Conservation (phyloP, 2,113 vertebrate species). For the Nymphicus hollandicus region DNA sequence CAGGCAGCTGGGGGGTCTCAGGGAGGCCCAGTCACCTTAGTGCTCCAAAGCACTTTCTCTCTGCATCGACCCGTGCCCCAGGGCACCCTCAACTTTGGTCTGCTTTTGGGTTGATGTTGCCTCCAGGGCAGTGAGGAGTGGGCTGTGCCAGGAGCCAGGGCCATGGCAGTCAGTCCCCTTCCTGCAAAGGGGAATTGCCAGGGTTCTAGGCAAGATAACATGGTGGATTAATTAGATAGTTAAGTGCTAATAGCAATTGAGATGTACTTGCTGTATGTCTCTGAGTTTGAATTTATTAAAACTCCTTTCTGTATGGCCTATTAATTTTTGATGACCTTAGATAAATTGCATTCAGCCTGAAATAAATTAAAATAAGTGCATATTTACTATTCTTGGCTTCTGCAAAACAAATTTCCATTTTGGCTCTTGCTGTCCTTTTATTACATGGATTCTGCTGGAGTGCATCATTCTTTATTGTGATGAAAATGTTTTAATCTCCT, state of each 20-base stretch:
- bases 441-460: not conserved
- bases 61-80: not conserved
- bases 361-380: slow-evolving; percentile 65
- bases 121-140: not conserved
- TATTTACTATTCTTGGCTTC: slow-evolving; percentile 53
- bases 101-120: too few species aligned
- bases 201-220: not conserved
- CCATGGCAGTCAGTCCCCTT: accelerated
- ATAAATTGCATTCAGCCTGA: slow-evolving; percentile 47
- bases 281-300: slow-evolving; percentile 52
- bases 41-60: too few species aligned
- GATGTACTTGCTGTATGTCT: not conserved
- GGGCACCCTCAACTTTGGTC: not conserved
- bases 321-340: slow-evolving; percentile 68
- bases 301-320: slow-evolving; percentile 44
- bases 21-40: accelerated
- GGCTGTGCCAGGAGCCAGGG: accelerated
- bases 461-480: not conserved
- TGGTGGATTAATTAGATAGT: slow-evolving; percentile 20
- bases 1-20: not conserved
- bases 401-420: slow-evolving; percentile 53
- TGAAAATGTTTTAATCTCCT: slow-evolving; percentile 15
- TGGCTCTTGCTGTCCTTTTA: slow-evolving; percentile 36
- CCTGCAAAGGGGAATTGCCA: not conserved
- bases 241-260: slow-evolving; percentile 11